These are phyloP conservation scores for Epinephelus cyanopodus DNA, from an alignment of 2,113 vertebrate species.

Conservation along the genomic window DNA sequence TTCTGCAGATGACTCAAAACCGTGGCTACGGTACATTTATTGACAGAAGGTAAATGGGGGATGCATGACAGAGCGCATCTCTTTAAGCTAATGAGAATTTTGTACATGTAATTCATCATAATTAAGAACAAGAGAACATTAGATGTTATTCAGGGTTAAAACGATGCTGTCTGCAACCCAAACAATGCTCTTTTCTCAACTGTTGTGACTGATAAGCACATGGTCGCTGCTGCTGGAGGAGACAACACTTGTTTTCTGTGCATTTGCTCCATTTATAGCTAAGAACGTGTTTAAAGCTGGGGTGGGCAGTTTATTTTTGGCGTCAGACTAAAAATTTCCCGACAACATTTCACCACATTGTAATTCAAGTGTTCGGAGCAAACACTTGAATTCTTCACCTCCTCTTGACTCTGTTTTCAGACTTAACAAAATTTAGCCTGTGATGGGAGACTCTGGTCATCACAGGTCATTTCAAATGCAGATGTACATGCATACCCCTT, in stretches of 20 bases:
- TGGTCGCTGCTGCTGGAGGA: neutral
- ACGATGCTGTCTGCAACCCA: neutral
- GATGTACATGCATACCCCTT: no score
- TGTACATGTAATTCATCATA: neutral
- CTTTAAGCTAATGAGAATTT: slow-evolving; percentile 3
- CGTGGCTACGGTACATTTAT: neutral
- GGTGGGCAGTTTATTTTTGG: no score
- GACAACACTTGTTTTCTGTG: neutral
- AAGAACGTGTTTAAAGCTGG: neutral
- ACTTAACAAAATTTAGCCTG: no score
- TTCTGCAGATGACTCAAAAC: slow-evolving; percentile 11
- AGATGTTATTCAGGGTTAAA: neutral
- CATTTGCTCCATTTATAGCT: neutral
- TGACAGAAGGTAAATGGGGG: neutral
- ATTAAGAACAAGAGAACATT: neutral
- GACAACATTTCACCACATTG: no score
- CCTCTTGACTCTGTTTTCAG: no score
- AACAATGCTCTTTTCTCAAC: neutral
- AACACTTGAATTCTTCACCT: no score
- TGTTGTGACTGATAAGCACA: neutral
- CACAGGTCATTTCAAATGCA: no score
- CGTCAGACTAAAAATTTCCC: no score
- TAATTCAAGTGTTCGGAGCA: no score
- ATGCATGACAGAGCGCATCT: neutral
- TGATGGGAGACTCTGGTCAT: no score